Conservation (phyloP, 2,113 vertebrate species). For the Xiphias gladius region DNA sequence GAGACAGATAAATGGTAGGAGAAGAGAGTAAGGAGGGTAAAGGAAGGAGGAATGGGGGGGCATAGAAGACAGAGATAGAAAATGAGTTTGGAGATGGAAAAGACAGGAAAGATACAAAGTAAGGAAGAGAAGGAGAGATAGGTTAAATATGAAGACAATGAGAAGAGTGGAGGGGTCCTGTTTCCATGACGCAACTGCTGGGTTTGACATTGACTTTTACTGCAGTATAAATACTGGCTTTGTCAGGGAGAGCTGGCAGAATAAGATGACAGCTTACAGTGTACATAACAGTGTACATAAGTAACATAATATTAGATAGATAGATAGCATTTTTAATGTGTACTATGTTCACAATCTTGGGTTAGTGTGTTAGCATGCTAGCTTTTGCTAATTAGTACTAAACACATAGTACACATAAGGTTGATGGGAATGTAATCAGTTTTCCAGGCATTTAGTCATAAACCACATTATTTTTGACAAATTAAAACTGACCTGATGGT, state of each 20-base stretch:
- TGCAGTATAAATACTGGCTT: constrained; percentile 62
- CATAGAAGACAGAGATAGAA: constrained; percentile 36
- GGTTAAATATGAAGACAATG: constrained; percentile 34
- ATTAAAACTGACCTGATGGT: background rate
- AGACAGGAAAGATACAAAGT: constrained; percentile 34
- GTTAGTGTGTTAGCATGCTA: background rate
- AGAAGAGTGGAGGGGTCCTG: constrained; percentile 40
- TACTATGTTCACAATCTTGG: background rate
- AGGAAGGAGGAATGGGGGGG: constrained; percentile 32
- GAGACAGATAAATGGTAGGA: constrained; percentile 59
- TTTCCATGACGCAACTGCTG: constrained; percentile 71
- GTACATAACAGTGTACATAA: no score
- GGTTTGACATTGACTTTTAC: constrained; percentile 78
- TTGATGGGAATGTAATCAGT: background rate
- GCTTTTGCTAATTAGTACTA: background rate
- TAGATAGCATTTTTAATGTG: background rate
- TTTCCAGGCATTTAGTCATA: background rate
- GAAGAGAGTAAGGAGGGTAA: constrained; percentile 28
- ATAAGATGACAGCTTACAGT: constrained; percentile 39
- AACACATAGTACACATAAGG: background rate
- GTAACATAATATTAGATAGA: no score
- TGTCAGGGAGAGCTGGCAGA: constrained; percentile 43
- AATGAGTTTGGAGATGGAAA: constrained; percentile 47
- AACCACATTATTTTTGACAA: background rate
- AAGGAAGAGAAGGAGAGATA: constrained; percentile 28